A percentile compares a stretch with the other conserved stretches of the same genome.
Evolutionary conservation across 2,888 invertebrate species (phyloP).

Genomic region (Nomada goodeniana): DNA sequence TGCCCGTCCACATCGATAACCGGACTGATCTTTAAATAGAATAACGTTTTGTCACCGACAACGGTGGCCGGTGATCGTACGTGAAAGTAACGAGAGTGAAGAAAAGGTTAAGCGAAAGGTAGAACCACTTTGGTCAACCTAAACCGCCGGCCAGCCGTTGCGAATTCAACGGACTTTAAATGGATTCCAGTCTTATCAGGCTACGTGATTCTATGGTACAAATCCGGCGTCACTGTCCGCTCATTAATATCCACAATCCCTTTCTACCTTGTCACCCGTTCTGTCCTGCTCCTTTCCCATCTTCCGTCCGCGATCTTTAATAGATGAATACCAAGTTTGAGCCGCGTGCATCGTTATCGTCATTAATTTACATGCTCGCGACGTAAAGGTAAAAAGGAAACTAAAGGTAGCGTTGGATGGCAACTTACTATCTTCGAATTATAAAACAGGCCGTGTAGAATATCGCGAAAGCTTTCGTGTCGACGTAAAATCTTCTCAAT

Average conservation of each 20-base stretch:
- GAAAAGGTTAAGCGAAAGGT: slow-evolving; percentile 71
- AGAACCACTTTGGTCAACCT: slow-evolving; percentile 47
- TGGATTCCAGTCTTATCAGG: slow-evolving; percentile 48
- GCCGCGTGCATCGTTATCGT: not conserved
- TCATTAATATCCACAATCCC: slow-evolving; percentile 13
- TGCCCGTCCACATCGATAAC: slow-evolving; percentile 54
- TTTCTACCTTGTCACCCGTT: not conserved
- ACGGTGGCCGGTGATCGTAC: slow-evolving; percentile 59
- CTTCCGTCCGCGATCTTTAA: not conserved
- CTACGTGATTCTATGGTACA: slow-evolving; percentile 22
- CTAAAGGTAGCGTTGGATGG: too few species aligned
- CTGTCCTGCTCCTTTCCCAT: not conserved
- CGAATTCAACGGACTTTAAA: slow-evolving; percentile 51
- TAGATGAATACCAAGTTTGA: not conserved
- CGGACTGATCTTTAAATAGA: slow-evolving; percentile 70
- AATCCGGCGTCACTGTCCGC: slow-evolving; percentile 14
- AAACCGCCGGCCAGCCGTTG: slow-evolving; percentile 37
- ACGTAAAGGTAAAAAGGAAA: not conserved
- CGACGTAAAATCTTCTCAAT: too few species aligned
- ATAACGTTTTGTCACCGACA: slow-evolving; percentile 64
- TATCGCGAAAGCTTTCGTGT: too few species aligned
- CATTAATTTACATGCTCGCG: not conserved
- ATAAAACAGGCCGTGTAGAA: too few species aligned
- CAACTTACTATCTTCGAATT: too few species aligned
- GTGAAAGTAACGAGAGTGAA: slow-evolving; percentile 68